Conservation (phyloP, 2,797 vertebrate genomes). For the Cyprinodon diabolis region DNA sequence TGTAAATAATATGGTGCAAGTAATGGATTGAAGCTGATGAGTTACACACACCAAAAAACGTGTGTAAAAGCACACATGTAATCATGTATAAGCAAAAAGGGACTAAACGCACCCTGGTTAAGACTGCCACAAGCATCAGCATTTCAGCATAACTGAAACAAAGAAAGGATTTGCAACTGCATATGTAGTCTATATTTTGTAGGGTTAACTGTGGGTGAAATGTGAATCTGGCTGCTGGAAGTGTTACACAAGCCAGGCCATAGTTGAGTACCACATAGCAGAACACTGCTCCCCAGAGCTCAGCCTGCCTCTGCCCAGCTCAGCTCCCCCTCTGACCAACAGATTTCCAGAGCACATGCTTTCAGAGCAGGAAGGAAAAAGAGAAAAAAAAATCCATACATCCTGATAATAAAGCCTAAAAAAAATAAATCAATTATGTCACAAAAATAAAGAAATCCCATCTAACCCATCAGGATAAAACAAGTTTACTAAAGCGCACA, state of each 20-base stretch:
- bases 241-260: conserved; percentile 76
- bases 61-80: conserved; percentile 43
- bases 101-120: conserved; percentile 44
- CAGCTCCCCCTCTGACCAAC: conserved; percentile 54
- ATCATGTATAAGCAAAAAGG: conserved; percentile 58
- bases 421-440: conserved; percentile 12
- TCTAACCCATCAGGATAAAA: conserved; percentile 6
- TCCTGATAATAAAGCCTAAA: conserved; percentile 9
- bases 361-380: conserved; percentile 26
- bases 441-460: conserved; percentile 7
- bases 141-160: conserved; percentile 45
- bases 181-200: conserved; percentile 53
- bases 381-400: conserved; percentile 8
- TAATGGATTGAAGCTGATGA: neutral
- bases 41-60: conserved; percentile 10
- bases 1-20: neutral
- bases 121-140: conserved; percentile 52
- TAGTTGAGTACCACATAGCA: conserved; percentile 74
- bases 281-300: conserved; percentile 77
- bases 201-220: conserved; percentile 77
- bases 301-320: conserved; percentile 58
- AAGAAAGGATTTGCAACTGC: conserved; percentile 44
- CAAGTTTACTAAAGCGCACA: conserved; percentile 9
- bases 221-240: conserved; percentile 70
- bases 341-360: conserved; percentile 47